Evolutionary conservation across 2,113 vertebrate genomes (phyloP).

Genomic region (Pavo muticus): DNA sequence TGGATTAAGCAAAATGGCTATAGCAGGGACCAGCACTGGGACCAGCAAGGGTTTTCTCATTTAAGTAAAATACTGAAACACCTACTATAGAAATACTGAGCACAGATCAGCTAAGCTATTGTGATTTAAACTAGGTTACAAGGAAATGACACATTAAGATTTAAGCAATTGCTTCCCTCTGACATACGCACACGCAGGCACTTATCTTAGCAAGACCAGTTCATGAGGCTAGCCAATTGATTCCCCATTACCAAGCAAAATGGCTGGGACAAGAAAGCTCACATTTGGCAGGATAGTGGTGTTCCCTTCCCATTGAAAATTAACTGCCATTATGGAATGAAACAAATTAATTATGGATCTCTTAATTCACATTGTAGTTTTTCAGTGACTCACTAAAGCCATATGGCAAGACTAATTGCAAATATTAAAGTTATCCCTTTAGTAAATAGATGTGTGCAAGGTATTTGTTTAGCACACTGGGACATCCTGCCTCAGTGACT

Average conservation of each 20-base stretch:
- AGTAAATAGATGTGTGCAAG: background rate
- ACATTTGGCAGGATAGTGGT: background rate
- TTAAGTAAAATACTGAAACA: background rate
- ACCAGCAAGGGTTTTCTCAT: background rate
- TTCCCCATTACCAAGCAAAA: background rate
- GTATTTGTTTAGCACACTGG: background rate
- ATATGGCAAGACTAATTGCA: slow-evolving; percentile 3
- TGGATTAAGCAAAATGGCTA: background rate
- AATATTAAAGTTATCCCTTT: slow-evolving; percentile 16
- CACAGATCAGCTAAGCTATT: background rate
- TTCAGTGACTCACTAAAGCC: background rate
- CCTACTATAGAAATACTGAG: background rate
- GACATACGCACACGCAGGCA: background rate
- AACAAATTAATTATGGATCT: background rate
- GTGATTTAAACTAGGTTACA: background rate
- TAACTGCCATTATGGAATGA: background rate
- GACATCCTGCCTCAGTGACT: background rate
- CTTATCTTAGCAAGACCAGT: background rate
- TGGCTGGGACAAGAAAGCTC: background rate
- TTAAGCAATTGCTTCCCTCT: background rate
- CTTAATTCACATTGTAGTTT: background rate
- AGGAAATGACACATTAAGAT: background rate
- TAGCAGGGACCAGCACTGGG: background rate
- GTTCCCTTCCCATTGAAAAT: background rate
- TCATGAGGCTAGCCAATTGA: background rate